Percentiles rank a stretch among this genome's conserved stretches.
These are phyloP conservation scores for Meloe dianella DNA, from an alignment of 2,888 invertebrate species.

Conservation along the genomic window DNA sequence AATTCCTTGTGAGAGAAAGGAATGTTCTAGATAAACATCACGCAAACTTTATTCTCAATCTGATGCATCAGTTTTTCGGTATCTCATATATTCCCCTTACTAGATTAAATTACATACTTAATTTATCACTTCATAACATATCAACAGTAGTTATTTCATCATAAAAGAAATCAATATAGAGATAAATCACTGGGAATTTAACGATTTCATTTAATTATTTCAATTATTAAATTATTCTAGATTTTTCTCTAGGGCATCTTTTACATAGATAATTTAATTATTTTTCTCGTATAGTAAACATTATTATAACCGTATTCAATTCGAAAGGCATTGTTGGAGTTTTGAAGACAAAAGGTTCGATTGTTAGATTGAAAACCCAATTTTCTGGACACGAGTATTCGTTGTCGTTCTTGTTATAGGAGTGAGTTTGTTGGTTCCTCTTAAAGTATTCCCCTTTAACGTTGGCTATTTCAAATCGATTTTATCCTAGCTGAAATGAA, in stretches of 20 bases:
- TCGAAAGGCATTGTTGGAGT: neutral
- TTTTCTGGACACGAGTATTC: constrained; percentile 4
- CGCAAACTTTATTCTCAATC: neutral
- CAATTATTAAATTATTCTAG: neutral
- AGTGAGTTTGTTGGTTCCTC: neutral
- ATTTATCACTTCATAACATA: neutral
- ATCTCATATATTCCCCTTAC: neutral
- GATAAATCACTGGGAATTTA: neutral
- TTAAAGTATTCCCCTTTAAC: neutral
- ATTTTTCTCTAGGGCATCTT: neutral
- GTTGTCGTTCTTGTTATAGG: neutral
- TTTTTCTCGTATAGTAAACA: neutral
- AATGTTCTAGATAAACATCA: constrained; percentile 15
- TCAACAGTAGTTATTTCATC: neutral
- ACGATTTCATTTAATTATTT: neutral
- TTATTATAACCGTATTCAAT: neutral
- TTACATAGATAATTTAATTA: neutral
- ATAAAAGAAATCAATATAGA: neutral
- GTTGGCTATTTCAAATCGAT: constrained; percentile 6
- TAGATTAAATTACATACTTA: constrained; percentile 11
- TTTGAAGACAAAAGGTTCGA: neutral
- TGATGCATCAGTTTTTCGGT: constrained; percentile 6
- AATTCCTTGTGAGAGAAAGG: neutral
- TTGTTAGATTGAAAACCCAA: constrained; percentile 7
- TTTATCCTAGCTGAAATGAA: constrained; percentile 7